Evolutionary conservation across 2,113 vertebrate species (phyloP), one percentile per base, ranked within the genome.

Genomic region (Nannobrachium achirus): DNA sequence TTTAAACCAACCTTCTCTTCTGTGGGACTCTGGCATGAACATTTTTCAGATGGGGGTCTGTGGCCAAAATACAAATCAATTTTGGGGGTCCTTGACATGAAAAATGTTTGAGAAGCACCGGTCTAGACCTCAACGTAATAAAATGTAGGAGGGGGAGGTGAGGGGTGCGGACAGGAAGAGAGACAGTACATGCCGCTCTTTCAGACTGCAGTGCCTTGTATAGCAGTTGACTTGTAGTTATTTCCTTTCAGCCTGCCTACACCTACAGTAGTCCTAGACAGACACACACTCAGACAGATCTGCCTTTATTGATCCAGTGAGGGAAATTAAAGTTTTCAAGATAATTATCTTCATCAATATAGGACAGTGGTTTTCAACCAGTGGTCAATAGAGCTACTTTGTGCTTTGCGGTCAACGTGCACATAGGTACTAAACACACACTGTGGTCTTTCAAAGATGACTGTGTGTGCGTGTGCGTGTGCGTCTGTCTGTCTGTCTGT

Each of bases 211-310:
- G n/a, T 41, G 15, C 52, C 18, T n/a, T 56, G 2, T 2, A 5
- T 38, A 33, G 25, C 6, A 10, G n/a, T 41, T 60, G 25, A 33
- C 25, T 33, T 1, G 16, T 50, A 10, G 46, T 60, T 1, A n/a
- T 67, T 19, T 66, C 58, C 15, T 61, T 13, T 55, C 40, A 11
- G 10, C 55, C 58, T 40, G 63, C 84, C 89, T 84, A 10, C n/a
- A n/a, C n/a, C 44, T 46, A 14, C 44, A 10, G n/a, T n/a, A n/a
- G n/a, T n/a, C 44, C 2, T 45, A 46, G 44, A 46, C 9, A 33
- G 25, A 33, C 25, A 33, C 3, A 25, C 20, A 25, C 2, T 2
- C 20, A 25, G 20, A 25, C 20, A 25, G n/a, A n/a, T n/a, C n/a
- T n/a, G n/a, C n/a, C n/a, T n/a, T n/a, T n/a, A n/a, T n/a, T n/a